Evolutionary conservation across 2,113 vertebrate species (phyloP), one percentile per base, ranked within the genome.

Genomic region (Brachypodius melanocephalos): DNA sequence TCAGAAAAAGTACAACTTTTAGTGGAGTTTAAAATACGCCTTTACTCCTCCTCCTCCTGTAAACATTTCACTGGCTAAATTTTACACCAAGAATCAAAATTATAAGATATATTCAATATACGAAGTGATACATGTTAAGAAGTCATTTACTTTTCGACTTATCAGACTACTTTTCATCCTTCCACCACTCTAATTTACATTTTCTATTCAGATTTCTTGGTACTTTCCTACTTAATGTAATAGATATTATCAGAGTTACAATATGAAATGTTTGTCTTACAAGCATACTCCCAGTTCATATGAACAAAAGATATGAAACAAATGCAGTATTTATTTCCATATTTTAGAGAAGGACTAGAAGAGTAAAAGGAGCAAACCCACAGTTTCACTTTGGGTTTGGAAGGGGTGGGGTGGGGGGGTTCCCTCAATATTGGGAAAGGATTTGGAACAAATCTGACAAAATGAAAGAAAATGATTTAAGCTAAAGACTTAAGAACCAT

Each of bases 381-480:
- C 3, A 45, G 8, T 42, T 86, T 72, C 16, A 45, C 6, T 45
- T 7, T 40, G 25, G 2, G 1, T 55, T 65, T 73, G 17, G 2
- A 4, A 38, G 12, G 5, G 6, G 14, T 51, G 8, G 1, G 2
- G 1, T 49, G 2, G 2, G 0, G 0, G 0, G 2, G 10, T 66
- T 77, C 67, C n/a, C 36, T 32, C 25, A 71, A 4, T 22, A 21
- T 2, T 45, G 15, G 7, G 6, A 38, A 92, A 74, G 15, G 20
- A 78, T 17, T n/a, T 5, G 26, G 32, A 85, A 71, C 2, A 62
- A 62, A 71, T 9, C 5, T 28, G 38, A 42, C 19, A 66, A 74
- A 88, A 66, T 4, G 2, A 65, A 61, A 72, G 91, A 72, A 14
- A 36, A 40, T 29, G 0, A 51, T 19, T 48, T 22, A 59, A 55